Evolutionary conservation across 2,113 vertebrate genomes (phyloP).

Genomic region (Xiphophorus couchianus): DNA sequence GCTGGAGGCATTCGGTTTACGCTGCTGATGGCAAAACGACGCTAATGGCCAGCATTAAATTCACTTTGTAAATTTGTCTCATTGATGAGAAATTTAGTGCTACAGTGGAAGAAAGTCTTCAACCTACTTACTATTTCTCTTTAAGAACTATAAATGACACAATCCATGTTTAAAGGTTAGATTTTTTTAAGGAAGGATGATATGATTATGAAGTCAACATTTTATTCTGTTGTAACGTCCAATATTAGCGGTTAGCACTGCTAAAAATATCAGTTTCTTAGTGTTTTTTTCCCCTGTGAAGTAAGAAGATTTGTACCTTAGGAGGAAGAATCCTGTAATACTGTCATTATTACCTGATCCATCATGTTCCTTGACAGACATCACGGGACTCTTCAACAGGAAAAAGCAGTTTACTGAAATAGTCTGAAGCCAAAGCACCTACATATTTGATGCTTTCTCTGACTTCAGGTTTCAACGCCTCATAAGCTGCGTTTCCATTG

Average conservation of each 20-base stretch:
- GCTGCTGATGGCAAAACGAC: background rate
- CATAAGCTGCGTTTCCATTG: too few relatives aligned
- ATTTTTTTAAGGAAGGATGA: background rate
- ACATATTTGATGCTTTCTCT: too few relatives aligned
- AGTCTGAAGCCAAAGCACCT: too few relatives aligned
- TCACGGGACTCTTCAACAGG: background rate
- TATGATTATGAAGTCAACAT: background rate
- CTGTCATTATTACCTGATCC: background rate
- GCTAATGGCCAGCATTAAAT: background rate
- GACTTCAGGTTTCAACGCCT: too few relatives aligned
- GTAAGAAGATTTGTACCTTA: background rate
- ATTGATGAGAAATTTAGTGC: conserved; percentile 8
- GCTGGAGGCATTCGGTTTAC: background rate
- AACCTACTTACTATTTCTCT: background rate
- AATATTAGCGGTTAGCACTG: background rate
- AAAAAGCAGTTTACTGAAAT: background rate
- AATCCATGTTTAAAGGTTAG: background rate
- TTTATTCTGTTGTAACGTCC: too few relatives aligned
- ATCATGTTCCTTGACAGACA: background rate
- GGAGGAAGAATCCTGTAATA: background rate
- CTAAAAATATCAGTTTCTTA: background rate
- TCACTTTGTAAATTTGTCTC: background rate
- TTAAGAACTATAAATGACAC: background rate
- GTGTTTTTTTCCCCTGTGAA: background rate
- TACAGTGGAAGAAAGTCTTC: background rate